Base-by-base conservation (phyloP, 2,888 invertebrate genomes). In the Hemaris fuciformis region DNA sequence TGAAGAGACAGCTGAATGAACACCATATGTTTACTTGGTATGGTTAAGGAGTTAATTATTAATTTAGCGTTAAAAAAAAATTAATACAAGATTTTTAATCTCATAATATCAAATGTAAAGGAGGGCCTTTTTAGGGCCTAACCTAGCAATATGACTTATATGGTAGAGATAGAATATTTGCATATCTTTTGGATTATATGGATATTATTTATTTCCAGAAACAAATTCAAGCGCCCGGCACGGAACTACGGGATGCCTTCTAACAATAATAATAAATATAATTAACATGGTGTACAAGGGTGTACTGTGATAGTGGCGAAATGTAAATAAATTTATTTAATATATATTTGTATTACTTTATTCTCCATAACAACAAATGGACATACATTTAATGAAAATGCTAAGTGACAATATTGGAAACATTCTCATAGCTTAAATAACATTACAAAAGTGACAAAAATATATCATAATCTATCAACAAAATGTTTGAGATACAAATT, bases 161-260 rank as follows among this genome's bases (percentile, higher is more conserved):
- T n/a, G n/a, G n/a, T n/a, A n/a, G n/a, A n/a, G n/a, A n/a, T n/a
- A n/a, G n/a, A n/a, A 27, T 27, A 8, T 27, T 27, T 1, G 7
- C 4, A 38, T 38, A 38, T 13, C 4, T 13, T n/a, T 10, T 38
- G 38, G n/a, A 10, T 38, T 38, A 38, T n/a, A 2, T 13, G 10
- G 1, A 20, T 3, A 4, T 34, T 15, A 27, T 43, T 57, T 38
- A 0, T 46, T 88, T 88, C 63, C 89, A 90, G 90, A 88, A 72
- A 84, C 80, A 34, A 88, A 81, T 67, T 77, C 81, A 4, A 77
- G 84, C 8, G 70, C 67, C 59, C 70, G 73, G 72, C 75, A 71
- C 63, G 74, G 66, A 62, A 67, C 76, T 18, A 69, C 76, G 43
- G 74, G 71, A 68, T 68, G 74, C 43, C 57, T 79, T 22, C 62